phyloP scores from a whole-genome alignment of 2,113 vertebrate genomes.

The Datnioides undecimradiatus region DNA sequence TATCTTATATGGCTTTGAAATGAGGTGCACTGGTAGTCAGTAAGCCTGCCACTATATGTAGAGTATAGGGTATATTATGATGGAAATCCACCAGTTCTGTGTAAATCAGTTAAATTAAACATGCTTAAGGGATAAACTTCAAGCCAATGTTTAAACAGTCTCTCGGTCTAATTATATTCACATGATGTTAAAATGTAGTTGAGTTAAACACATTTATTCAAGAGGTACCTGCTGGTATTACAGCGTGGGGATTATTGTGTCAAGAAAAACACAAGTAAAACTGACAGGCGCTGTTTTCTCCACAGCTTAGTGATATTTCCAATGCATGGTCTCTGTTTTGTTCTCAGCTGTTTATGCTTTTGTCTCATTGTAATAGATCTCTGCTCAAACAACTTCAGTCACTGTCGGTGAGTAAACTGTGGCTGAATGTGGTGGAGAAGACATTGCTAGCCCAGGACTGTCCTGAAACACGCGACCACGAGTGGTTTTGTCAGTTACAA shows the following conservation, averaged over 20 bases:
- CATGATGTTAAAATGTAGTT: background rate
- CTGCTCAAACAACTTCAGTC: constrained; percentile 2
- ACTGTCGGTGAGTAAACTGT: constrained; percentile 15
- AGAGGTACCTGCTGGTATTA: background rate
- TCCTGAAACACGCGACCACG: constrained; percentile 7
- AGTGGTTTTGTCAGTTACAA: background rate
- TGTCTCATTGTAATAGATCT: constrained; percentile 25
- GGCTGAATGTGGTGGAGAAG: too few relatives aligned
- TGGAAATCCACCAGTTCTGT: too few relatives aligned
- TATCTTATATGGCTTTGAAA: background rate
- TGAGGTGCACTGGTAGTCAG: background rate
- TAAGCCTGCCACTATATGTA: too few relatives aligned
- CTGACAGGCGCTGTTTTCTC: constrained; percentile 8
- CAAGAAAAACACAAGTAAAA: constrained; percentile 1
- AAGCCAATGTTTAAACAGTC: background rate
- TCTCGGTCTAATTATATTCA: background rate
- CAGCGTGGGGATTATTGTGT: background rate
- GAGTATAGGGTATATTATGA: too few relatives aligned
- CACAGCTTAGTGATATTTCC: background rate
- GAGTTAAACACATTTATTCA: background rate
- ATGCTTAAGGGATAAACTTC: background rate
- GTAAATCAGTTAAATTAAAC: background rate
- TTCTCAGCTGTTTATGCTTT: constrained; percentile 28
- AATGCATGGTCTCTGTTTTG: background rate
- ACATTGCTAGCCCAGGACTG: too few relatives aligned